Evolutionary conservation across 2,113 vertebrate genomes (phyloP), one percentile per base, ranked within the genome.

Genomic region (Vombatus ursinus): DNA sequence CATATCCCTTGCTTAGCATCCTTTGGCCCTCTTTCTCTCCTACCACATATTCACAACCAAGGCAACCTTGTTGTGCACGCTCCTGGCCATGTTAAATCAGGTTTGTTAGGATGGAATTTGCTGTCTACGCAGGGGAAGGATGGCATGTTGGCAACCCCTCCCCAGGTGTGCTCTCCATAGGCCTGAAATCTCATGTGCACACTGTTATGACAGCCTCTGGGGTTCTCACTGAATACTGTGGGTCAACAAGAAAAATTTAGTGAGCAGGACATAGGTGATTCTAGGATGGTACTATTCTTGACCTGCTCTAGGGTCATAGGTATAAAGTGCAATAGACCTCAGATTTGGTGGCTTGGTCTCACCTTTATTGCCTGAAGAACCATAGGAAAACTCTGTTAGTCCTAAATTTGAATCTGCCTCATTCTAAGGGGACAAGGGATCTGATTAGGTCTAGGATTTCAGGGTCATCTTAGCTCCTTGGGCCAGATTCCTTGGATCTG

Each of bases 1-100:
- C 68, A 0, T 3, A 3, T 61, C 68, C 28, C 10, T 0, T 0
- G 0, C 1, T 44, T 5, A 3, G 8, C 2, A 0, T 0, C 4
- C 51, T 94, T 3, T 8, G 52, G 14, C 24, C 26, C 23, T 50
- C 84, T 90, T 28, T 2, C 47, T 1, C 51, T 53, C 8, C 10
- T 50, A 10, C 12, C 37, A 19, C 11, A 0, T 14, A 77, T 92
- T 54, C 49, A 91, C 1, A 31, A 47, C 91, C 91, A 37, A 77
- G 89, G 68, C 0, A 10, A 14, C 0, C 28, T 28, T 44, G 8
- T n/a, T 1, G 10, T 12, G 89, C 37, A 10, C n/a, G 8, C 47
- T 2, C 3, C 0, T 1, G 0, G 0, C 9, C 89, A 3, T 26
- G 52, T 1, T 44, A 12, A 51, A 77, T 37, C 24, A 31, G 49